Conservation (phyloP, 1,140 invertebrate genomes). For the Heliconius congener region DNA sequence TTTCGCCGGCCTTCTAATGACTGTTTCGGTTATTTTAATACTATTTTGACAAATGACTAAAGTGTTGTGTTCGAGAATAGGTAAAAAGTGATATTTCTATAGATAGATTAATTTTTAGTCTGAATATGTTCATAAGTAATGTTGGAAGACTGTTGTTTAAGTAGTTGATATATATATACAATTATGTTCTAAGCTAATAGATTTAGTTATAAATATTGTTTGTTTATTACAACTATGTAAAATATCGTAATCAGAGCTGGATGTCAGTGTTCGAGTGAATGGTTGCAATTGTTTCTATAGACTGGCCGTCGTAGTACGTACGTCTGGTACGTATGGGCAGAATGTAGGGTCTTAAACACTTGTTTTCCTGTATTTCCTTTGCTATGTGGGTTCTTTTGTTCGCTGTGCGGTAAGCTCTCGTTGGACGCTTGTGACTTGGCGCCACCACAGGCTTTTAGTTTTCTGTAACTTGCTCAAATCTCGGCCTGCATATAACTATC, state of each 20-base stretch:
- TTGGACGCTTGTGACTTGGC: too few species aligned
- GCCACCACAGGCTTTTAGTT: too few species aligned
- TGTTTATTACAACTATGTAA: neutral
- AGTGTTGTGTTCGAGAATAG: neutral
- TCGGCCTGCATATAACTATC: too few species aligned
- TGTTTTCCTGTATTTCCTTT: too few species aligned
- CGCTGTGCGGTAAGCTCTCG: too few species aligned
- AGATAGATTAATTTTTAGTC: neutral
- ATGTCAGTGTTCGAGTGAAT: neutral
- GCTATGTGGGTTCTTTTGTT: too few species aligned
- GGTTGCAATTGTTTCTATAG: neutral
- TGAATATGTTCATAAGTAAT: neutral
- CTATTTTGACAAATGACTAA: constrained; percentile 31
- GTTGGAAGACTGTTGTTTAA: constrained; percentile 10
- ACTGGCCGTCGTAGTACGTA: too few species aligned
- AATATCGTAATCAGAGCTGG: too few species aligned
- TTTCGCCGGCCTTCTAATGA: constrained; percentile 60
- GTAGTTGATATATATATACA: neutral
- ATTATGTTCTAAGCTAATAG: neutral
- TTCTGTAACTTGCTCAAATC: too few species aligned
- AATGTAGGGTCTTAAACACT: too few species aligned
- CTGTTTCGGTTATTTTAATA: constrained; percentile 27
- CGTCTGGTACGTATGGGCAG: too few species aligned
- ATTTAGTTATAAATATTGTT: neutral
- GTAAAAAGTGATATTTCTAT: constrained; percentile 1